Evolutionary conservation across 2,888 invertebrate genomes (phyloP).

Genomic region (Clistopyga incitator): DNA sequence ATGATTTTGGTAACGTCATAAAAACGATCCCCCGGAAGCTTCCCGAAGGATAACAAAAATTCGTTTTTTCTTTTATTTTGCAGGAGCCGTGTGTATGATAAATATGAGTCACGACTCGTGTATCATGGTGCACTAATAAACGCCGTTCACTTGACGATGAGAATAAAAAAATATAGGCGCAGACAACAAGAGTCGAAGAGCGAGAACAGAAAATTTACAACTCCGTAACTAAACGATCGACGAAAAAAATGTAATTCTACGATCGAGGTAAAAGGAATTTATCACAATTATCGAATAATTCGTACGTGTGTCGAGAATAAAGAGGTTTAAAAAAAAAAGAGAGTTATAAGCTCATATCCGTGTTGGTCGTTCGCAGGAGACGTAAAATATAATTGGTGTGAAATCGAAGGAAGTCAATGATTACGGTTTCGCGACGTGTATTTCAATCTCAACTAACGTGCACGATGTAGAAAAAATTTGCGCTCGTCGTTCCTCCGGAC

Average conservation of each 20-base stretch:
- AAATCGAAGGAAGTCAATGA: slow-evolving; percentile 49
- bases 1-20: slow-evolving; percentile 37
- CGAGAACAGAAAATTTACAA: not conserved
- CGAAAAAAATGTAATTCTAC: slow-evolving; percentile 25
- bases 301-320: slow-evolving; percentile 36
- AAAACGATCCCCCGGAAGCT: slow-evolving; percentile 25
- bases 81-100: not conserved
- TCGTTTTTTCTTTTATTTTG: not conserved
- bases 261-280: slow-evolving; percentile 25
- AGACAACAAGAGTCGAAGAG: slow-evolving; percentile 18
- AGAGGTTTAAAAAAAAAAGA: slow-evolving; percentile 16
- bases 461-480: slow-evolving; percentile 1
- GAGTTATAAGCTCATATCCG: slow-evolving; percentile 48
- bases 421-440: slow-evolving; percentile 20
- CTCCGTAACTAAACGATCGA: slow-evolving; percentile 8
- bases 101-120: slow-evolving; percentile 1
- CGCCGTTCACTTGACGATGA: not conserved
- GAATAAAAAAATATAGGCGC: slow-evolving; percentile 6
- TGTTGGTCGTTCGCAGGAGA: slow-evolving; percentile 30
- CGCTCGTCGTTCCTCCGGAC: not conserved
- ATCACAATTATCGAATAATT: slow-evolving; percentile 52
- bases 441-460: slow-evolving; percentile 20
- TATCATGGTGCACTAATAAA: not conserved
- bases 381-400: not conserved
- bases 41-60: not conserved